phyloP scores from a whole-genome alignment of 2,797 vertebrate species.

The Pipistrellus pygmaeus region DNA sequence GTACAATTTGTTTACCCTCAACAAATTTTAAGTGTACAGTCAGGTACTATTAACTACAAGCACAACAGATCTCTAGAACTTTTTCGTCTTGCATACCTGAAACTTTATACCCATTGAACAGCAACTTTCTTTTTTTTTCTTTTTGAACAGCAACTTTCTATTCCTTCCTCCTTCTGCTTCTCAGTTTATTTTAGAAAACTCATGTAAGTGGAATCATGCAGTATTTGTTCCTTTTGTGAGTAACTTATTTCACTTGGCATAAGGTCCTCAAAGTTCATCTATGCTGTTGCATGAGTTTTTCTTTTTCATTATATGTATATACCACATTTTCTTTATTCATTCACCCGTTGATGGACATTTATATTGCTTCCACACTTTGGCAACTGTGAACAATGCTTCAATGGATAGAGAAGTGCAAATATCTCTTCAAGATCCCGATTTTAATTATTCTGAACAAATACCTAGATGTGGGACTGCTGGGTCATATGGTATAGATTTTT shows the following conservation, averaged over 20 bases:
- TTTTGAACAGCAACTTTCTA: not conserved
- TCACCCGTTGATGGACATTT: not conserved
- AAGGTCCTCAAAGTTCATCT: not conserved
- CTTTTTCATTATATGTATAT: not conserved
- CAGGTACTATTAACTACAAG: not conserved
- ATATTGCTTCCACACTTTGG: not conserved
- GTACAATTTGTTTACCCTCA: not conserved
- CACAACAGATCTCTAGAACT: not conserved
- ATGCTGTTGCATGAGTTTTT: not conserved
- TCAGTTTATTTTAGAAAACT: not conserved
- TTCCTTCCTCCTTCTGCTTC: not conserved
- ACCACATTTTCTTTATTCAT: not conserved
- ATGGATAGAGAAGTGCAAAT: not conserved
- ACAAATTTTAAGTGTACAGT: not conserved
- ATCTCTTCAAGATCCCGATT: not conserved
- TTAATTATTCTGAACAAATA: not conserved
- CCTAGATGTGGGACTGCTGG: not conserved
- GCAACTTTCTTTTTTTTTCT: not conserved
- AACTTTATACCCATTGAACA: not conserved
- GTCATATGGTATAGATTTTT: not conserved
- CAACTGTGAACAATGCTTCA: not conserved
- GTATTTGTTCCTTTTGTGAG: not conserved
- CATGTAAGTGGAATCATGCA: not conserved
- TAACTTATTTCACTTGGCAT: not conserved
- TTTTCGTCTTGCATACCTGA: conserved; percentile 1